Evolutionary conservation across 2,113 vertebrate genomes (phyloP).

Genomic region (Forbesichthys agassizii): DNA sequence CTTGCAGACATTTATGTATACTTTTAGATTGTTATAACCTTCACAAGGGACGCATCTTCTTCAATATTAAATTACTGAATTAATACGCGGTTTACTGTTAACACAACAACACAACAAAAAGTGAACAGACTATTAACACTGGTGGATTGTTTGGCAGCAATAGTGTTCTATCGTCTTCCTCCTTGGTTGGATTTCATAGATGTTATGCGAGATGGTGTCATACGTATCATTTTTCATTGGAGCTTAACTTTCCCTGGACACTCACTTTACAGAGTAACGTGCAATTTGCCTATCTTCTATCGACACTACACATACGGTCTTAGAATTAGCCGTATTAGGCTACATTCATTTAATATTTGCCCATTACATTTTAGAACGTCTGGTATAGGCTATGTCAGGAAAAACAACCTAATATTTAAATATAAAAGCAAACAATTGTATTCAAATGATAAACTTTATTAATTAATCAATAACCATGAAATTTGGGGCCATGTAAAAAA

Average conservation of each 20-base stretch:
- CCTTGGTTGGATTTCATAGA: constrained; percentile 24
- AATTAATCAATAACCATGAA: not conserved
- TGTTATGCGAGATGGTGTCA: constrained; percentile 37
- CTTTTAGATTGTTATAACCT: not conserved
- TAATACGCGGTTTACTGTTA: not conserved
- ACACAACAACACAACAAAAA: constrained; percentile 20
- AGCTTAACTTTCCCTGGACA: constrained; percentile 36
- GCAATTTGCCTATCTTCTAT: constrained; percentile 15
- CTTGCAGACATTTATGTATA: not conserved
- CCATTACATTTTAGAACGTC: not conserved
- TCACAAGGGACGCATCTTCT: not conserved
- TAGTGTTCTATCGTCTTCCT: constrained; percentile 6
- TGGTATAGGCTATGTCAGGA: not conserved
- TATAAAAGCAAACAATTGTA: not conserved
- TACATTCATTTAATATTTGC: no score
- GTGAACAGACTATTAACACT: not conserved
- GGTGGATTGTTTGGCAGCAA: not conserved
- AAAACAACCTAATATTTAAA: not conserved
- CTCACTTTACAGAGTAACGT: constrained; percentile 5
- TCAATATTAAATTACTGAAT: not conserved
- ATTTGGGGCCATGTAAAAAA: not conserved
- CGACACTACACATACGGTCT: no score
- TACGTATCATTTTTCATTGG: constrained; percentile 32
- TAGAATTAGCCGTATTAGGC: no score
- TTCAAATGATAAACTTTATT: not conserved